These are phyloP conservation scores for Cochlearius cochlearius DNA, from an alignment of 2,113 vertebrate species.

Conservation along the genomic window DNA sequence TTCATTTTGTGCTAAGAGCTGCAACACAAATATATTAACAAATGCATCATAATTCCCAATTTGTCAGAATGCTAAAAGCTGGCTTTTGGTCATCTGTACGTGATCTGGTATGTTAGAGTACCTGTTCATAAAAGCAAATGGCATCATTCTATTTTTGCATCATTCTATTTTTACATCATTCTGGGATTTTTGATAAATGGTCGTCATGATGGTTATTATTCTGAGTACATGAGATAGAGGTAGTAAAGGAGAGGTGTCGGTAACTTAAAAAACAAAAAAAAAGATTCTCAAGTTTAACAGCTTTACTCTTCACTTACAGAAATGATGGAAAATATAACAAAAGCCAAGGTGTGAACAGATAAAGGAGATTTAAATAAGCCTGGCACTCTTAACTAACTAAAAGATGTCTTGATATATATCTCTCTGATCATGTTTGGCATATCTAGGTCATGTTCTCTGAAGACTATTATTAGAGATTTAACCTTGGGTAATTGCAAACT, in stretches of 20 bases:
- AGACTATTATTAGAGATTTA: slow-evolving; percentile 64
- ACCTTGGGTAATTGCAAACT: slow-evolving; percentile 66
- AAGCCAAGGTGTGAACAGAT: slow-evolving; percentile 51
- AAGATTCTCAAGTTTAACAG: neutral
- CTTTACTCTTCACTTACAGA: neutral
- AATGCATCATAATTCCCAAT: neutral
- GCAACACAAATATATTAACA: neutral
- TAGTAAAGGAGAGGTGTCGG: neutral
- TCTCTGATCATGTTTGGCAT: slow-evolving; percentile 68
- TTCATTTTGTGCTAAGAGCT: neutral
- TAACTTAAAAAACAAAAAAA: neutral
- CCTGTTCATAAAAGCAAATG: neutral
- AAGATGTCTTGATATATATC: slow-evolving; percentile 56
- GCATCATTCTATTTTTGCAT: neutral
- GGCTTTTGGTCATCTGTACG: neutral
- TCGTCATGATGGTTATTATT: neutral
- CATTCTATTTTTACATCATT: neutral
- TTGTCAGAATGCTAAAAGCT: slow-evolving; percentile 7
- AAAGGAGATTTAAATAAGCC: slow-evolving; percentile 59
- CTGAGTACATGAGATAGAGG: neutral
- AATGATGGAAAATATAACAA: slow-evolving; percentile 29
- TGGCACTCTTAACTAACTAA: slow-evolving; percentile 44
- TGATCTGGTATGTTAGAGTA: neutral
- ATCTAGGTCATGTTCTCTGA: slow-evolving; percentile 67
- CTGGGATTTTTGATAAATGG: neutral